Evolutionary conservation across 2,113 vertebrate genomes (phyloP).

Genomic region (Brevimyrus niger): DNA sequence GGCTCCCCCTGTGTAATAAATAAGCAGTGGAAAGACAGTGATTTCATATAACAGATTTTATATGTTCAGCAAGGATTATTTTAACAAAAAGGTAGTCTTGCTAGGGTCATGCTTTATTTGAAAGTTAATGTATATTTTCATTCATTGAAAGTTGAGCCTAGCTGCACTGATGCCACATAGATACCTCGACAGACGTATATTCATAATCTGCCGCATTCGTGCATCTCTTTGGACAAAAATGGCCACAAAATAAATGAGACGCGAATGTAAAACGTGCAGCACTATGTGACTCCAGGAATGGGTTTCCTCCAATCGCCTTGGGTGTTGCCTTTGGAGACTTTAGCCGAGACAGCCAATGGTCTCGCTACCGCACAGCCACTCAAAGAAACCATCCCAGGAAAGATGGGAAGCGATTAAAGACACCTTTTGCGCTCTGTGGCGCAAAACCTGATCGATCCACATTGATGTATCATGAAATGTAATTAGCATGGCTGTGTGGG

Average conservation of each 20-base stretch:
- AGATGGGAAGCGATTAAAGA: slow-evolving; percentile 35
- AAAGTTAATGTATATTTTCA: neutral
- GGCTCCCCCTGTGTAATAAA: neutral
- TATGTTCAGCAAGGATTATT: neutral
- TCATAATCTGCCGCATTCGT: neutral
- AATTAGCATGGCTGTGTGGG: slow-evolving; percentile 34
- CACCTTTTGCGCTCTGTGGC: slow-evolving; percentile 29
- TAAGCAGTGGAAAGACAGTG: neutral
- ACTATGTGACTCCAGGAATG: neutral
- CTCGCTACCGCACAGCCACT: slow-evolving; percentile 18
- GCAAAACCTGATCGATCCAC: slow-evolving; percentile 36
- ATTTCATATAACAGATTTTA: neutral
- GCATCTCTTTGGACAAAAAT: neutral
- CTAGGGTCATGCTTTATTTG: neutral
- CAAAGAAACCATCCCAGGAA: slow-evolving; percentile 18
- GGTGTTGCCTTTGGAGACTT: neutral
- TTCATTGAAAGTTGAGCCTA: neutral
- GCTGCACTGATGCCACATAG: neutral
- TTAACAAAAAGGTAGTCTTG: neutral
- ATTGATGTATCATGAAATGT: slow-evolving; percentile 35
- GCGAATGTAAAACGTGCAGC: neutral
- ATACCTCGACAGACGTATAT: neutral
- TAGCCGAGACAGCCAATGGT: neutral
- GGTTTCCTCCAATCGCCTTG: neutral
- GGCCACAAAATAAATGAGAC: neutral